A percentile compares a stretch with the other conserved stretches of the same genome.
phyloP scores from a whole-genome alignment of 2,888 invertebrate genomes.

The Dryobotodes eremita region DNA sequence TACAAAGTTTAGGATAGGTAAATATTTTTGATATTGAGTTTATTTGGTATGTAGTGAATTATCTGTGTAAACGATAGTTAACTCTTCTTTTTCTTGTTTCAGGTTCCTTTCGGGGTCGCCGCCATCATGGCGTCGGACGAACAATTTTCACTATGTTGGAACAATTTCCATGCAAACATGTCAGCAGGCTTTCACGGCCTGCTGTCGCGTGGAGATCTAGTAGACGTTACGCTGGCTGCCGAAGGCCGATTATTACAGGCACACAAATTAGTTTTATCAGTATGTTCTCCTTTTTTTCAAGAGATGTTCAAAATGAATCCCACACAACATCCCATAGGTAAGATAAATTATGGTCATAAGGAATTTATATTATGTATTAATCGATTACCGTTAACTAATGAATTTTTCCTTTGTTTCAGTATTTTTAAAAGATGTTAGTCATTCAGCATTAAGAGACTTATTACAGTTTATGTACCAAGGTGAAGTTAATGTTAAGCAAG shows the following conservation, averaged over 20 bases:
- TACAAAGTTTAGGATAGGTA: constrained; percentile 90
- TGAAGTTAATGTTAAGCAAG: constrained; percentile 93
- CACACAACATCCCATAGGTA: constrained; percentile 93
- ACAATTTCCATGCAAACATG: constrained; percentile 94
- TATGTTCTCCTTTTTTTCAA: constrained; percentile 94
- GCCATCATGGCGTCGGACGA: constrained; percentile 94
- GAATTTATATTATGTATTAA: not conserved
- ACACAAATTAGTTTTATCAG: constrained; percentile 93
- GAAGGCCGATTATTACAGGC: constrained; percentile 93
- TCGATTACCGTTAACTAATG: accelerated
- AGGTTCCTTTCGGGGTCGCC: constrained; percentile 84
- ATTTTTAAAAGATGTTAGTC: constrained; percentile 93
- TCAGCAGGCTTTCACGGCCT: constrained; percentile 93
- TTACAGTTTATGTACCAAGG: constrained; percentile 94
- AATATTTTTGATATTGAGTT: constrained; percentile 1
- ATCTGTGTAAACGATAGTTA: not conserved
- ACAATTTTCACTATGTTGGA: constrained; percentile 94
- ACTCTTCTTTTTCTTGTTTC: constrained; percentile 62
- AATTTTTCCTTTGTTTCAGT: constrained; percentile 86
- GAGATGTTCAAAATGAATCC: constrained; percentile 94
- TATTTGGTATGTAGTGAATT: not conserved
- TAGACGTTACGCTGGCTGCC: constrained; percentile 93
- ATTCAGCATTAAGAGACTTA: constrained; percentile 93
- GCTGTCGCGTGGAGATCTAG: constrained; percentile 93
- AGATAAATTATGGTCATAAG: constrained; percentile 60